These are phyloP conservation scores for Carapus acus DNA, from an alignment of 2,797 vertebrate genomes.

Conservation along the genomic window DNA sequence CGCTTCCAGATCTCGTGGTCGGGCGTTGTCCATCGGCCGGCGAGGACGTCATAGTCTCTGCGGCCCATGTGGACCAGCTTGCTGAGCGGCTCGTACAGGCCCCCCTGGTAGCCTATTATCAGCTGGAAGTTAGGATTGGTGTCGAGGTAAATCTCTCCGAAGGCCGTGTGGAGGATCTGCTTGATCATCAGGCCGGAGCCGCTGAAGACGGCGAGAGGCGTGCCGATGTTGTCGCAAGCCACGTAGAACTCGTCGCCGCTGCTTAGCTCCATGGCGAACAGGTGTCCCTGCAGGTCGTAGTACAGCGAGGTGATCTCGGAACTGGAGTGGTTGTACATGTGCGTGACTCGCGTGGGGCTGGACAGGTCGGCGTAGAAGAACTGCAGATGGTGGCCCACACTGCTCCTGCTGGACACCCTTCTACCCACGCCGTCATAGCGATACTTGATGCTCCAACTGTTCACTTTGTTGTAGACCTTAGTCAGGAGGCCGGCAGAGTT, in stretches of 20 bases:
- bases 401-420: slow-evolving; percentile 88
- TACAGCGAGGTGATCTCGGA: slow-evolving; percentile 96
- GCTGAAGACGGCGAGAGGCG: slow-evolving; percentile 93
- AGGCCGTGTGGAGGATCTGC: slow-evolving; percentile 92
- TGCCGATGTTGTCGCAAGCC: slow-evolving; percentile 95
- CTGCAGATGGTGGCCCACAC: slow-evolving; percentile 87
- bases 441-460: slow-evolving; percentile 88
- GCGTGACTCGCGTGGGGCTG: slow-evolving; percentile 92
- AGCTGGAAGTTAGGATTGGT: slow-evolving; percentile 94
- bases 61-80: slow-evolving; percentile 93
- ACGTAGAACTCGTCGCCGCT: slow-evolving; percentile 97
- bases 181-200: slow-evolving; percentile 96
- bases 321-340: slow-evolving; percentile 98
- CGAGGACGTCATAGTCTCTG: slow-evolving; percentile 91
- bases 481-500: slow-evolving; percentile 88
- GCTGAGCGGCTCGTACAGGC: slow-evolving; percentile 92
- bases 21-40: slow-evolving; percentile 94
- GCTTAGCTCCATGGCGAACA: slow-evolving; percentile 98
- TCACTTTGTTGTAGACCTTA: slow-evolving; percentile 88
- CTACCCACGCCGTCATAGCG: slow-evolving; percentile 92
- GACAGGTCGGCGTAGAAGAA: slow-evolving; percentile 97
- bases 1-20: slow-evolving; percentile 90
- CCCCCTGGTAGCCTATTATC: slow-evolving; percentile 92
- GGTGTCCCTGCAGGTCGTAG: slow-evolving; percentile 96
- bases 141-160: slow-evolving; percentile 96